Base-by-base conservation (phyloP, 2,888 invertebrate species). In the Allygus modestus region DNA sequence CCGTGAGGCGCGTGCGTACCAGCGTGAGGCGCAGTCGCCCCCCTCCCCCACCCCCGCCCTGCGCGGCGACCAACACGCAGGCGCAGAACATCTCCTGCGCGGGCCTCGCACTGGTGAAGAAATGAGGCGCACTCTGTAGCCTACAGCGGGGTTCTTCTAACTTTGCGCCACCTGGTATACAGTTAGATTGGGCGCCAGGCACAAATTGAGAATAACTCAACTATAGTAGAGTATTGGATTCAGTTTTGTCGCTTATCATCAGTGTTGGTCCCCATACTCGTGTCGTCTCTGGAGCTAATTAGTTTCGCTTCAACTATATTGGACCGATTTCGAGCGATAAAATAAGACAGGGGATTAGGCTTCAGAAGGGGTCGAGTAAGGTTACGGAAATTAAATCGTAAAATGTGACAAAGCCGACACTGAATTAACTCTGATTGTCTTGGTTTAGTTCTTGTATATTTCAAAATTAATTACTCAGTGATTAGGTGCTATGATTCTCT, bases 41-140 rank as follows among this genome's bases (percentile, higher is more conserved):
- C 1, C 51, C 58, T 31, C 46, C 46, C 23, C 69, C 31, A 17
- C 51, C 58, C 5, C 54, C 77, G 31, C 28, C 4, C 7, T 58
- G 79, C 37, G 31, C 77, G 51, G 46, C 20, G 26, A 7, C 51
- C 51, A 65, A 65, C 65, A 5, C 73, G 77, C 43, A 43, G 28
- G 58, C 79, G 79, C 79, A 79, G 58, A 79, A 58, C 58, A 79
- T 79, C 20, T 28, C 79, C n/a, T 79, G 79, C 58, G 54, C 79
- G 9, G 79, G 79, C 58, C 79, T 58, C 79, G 79, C 54, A n/a
- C 58, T 79, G 33, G 9, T 58, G n/a, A 46, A 33, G 71, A 65
- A 65, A 65, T 65, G 65, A 65, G 65, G 31, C 26, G 31, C 28
- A 28, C 12, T 1, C 46, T 15, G 46, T 46, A 46, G 46, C 12